Evolutionary conservation across 2,888 invertebrate species (phyloP), one percentile per base, ranked within the genome.

Genomic region (Poecilus cupreus): DNA sequence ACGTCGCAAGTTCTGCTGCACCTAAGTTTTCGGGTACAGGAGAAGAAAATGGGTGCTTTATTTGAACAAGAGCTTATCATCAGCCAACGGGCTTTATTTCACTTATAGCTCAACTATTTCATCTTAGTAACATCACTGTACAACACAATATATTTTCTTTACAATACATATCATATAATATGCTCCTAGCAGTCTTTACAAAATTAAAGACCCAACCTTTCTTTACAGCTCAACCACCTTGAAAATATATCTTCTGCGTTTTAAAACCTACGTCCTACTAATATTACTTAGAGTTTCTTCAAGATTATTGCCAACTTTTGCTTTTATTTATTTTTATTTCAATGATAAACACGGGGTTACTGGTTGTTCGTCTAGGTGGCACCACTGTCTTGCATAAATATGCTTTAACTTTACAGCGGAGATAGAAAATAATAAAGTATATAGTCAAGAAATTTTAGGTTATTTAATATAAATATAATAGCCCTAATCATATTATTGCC

Each of bases 241-340:
- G 81, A 81, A 81, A 81, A 81, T 81, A 81, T 81, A 75, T 74
- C 16, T 60, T 80, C 80, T 80, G 80, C 80, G 57, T 39, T 60
- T 78, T 75, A 16, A 60, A 24, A 72, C 26, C 70, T 79, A 79
- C 32, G 24, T 54, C 6, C 64, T 70, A 70, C 32, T 49, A 49
- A 37, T 70, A 70, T 80, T 80, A 70, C 49, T 80, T 75, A 75
- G 24, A 51, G 32, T 81, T 78, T 80, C 68, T 51, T 80, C 72
- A 80, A 80, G 37, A 80, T 81, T 81, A 81, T 81, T 81, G 81
- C 81, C 81, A 81, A 81, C 81, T 60, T 80, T 79, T 37, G 51
- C 72, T 74, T 64, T 79, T 49, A 39, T 68, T 68, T 18, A 39
- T 3, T 70, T 70, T 76, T 76, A 22, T 60, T 77, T 60, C 10